Conservation (phyloP, 2,113 vertebrate species). For the Protobothrops flavoviridis region DNA sequence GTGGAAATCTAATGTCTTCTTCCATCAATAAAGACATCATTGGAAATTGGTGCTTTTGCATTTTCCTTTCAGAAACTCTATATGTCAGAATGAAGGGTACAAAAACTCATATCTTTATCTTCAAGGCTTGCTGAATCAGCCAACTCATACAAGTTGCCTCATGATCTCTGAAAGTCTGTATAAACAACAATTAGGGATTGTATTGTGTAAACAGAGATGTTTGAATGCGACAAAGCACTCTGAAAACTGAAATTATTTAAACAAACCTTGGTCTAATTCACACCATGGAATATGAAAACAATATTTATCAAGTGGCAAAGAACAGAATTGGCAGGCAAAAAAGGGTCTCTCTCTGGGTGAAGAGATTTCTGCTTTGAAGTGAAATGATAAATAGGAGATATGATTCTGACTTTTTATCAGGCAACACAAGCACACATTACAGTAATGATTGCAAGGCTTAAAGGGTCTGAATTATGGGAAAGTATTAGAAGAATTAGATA, state of each 20-base stretch:
- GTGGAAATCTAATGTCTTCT: background rate
- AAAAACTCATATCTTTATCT: conserved; percentile 25
- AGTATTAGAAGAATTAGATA: conserved; percentile 57
- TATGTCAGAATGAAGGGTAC: conserved; percentile 3
- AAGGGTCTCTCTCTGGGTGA: background rate
- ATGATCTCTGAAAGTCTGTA: accelerated
- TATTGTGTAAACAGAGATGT: background rate
- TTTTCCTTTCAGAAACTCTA: conserved; percentile 34
- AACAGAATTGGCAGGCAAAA: conserved; percentile 41
- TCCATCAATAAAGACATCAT: conserved; percentile 6
- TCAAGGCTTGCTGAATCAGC: background rate
- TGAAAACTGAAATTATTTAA: accelerated
- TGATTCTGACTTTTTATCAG: conserved; percentile 47
- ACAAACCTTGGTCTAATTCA: background rate
- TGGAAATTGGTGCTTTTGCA: conserved; percentile 22
- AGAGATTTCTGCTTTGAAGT: conserved; percentile 26
- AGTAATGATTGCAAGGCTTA: conserved; percentile 38
- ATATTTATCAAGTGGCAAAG: conserved; percentile 20
- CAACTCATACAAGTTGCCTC: accelerated
- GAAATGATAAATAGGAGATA: conserved; percentile 38
- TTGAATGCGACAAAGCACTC: background rate
- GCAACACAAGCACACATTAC: conserved; percentile 47
- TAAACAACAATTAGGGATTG: background rate
- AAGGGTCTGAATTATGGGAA: conserved; percentile 45
- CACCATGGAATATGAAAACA: background rate